phyloP scores from a whole-genome alignment of 2,797 vertebrate species.

The Acanthornis magna region DNA sequence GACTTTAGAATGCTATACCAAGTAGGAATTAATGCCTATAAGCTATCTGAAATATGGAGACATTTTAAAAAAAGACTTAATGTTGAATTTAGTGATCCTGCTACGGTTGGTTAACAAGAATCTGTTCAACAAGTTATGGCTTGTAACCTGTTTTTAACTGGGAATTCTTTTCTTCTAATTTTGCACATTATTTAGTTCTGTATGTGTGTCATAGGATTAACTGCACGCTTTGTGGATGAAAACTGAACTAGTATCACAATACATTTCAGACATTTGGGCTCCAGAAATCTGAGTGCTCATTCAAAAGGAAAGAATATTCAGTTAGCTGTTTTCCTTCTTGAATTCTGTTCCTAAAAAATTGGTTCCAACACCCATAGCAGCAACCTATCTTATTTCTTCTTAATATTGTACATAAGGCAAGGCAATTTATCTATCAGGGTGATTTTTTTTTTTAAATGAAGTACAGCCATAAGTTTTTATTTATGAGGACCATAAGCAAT shows the following conservation, averaged over 20 bases:
- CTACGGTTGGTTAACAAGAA: not conserved
- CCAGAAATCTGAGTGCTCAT: not conserved
- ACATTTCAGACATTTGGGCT: not conserved
- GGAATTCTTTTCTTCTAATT: not conserved
- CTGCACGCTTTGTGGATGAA: not conserved
- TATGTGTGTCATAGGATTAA: not conserved
- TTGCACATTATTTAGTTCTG: not conserved
- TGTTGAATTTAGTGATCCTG: not conserved
- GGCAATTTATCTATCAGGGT: not conserved
- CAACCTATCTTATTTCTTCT: not conserved
- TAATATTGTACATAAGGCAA: not conserved
- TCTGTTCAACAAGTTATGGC: not conserved
- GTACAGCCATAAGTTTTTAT: not conserved
- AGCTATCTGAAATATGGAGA: not conserved
- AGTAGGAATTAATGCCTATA: not conserved
- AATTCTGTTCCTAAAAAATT: not conserved
- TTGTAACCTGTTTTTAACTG: not conserved
- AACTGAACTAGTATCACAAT: not conserved
- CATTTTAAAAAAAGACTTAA: not conserved
- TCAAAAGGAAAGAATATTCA: not conserved
- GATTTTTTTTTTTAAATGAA: not conserved
- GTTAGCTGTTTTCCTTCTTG: not conserved
- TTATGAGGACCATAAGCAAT: not conserved
- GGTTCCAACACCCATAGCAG: not conserved
- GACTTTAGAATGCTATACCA: not conserved